Conservation (phyloP, 2,888 invertebrate genomes). For the Nowickia ferox region DNA sequence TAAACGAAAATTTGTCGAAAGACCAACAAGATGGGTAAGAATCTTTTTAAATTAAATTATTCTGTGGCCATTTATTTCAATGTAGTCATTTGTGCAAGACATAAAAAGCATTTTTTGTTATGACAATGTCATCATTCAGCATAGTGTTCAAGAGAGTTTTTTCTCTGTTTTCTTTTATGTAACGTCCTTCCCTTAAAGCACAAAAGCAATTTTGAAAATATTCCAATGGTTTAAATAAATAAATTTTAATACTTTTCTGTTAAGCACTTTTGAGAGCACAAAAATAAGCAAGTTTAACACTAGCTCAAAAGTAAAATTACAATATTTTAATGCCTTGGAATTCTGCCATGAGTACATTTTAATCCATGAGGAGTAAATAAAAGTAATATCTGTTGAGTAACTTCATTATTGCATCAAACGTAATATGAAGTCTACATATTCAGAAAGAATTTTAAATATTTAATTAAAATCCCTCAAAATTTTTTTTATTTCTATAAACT, state of each 20-base stretch:
- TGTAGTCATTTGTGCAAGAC: conserved; percentile 48
- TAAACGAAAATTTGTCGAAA: conserved; percentile 69
- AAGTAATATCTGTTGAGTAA: too few relatives aligned
- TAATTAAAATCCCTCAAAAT: too few relatives aligned
- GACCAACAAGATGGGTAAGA: conserved; percentile 73
- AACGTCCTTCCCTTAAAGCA: neutral
- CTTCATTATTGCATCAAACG: too few relatives aligned
- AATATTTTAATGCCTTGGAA: too few relatives aligned
- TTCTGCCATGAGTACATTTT: too few relatives aligned
- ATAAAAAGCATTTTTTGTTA: conserved; percentile 39
- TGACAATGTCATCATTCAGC: neutral
- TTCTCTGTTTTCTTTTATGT: neutral
- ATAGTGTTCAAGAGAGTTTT: neutral
- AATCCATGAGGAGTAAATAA: too few relatives aligned
- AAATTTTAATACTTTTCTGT: neutral
- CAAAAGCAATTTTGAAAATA: neutral
- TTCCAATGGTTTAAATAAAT: neutral
- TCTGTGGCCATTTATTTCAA: conserved; percentile 63
- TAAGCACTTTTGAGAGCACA: neutral
- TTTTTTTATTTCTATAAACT: too few relatives aligned
- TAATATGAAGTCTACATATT: too few relatives aligned
- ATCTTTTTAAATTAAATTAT: conserved; percentile 67
- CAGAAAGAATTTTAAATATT: too few relatives aligned
- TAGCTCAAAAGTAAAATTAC: too few relatives aligned
- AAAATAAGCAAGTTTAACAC: neutral